These are phyloP conservation scores for Synergus umbraculus DNA, from an alignment of 2,888 invertebrate species.

Conservation along the genomic window DNA sequence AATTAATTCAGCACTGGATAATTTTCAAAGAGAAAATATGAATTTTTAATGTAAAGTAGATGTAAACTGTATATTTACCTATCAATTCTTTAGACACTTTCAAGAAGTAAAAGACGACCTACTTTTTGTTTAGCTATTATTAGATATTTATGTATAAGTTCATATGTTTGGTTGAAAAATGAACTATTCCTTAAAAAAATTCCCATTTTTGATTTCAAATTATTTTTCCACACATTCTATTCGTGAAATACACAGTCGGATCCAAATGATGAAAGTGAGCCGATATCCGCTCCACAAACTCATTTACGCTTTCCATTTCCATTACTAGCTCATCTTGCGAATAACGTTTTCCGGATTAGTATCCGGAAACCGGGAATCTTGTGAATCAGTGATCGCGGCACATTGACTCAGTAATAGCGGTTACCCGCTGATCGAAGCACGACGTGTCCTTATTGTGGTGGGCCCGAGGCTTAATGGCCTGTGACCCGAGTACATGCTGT, in stretches of 20 bases:
- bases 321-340: slow-evolving; percentile 1
- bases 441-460: slow-evolving; percentile 71
- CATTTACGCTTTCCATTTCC: background rate
- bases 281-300: background rate
- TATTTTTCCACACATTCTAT: background rate
- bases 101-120: too few relatives aligned
- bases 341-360: slow-evolving; percentile 46
- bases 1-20: too few relatives aligned
- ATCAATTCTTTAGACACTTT: too few relatives aligned
- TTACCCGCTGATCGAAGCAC: slow-evolving; percentile 72
- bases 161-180: too few relatives aligned
- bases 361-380: slow-evolving; percentile 69
- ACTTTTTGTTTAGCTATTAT: too few relatives aligned
- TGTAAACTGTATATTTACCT: too few relatives aligned
- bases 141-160: too few relatives aligned
- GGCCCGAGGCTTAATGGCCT: slow-evolving; percentile 73
- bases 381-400: slow-evolving; percentile 69
- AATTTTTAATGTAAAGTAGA: too few relatives aligned
- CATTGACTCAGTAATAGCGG: slow-evolving; percentile 76
- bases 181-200: too few relatives aligned
- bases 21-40: too few relatives aligned
- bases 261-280: background rate
- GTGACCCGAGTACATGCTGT: slow-evolving; percentile 64
- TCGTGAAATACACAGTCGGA: background rate
- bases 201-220: too few relatives aligned